Base-by-base conservation (phyloP, 2,113 vertebrate genomes). In the Grammomys surdaster region DNA sequence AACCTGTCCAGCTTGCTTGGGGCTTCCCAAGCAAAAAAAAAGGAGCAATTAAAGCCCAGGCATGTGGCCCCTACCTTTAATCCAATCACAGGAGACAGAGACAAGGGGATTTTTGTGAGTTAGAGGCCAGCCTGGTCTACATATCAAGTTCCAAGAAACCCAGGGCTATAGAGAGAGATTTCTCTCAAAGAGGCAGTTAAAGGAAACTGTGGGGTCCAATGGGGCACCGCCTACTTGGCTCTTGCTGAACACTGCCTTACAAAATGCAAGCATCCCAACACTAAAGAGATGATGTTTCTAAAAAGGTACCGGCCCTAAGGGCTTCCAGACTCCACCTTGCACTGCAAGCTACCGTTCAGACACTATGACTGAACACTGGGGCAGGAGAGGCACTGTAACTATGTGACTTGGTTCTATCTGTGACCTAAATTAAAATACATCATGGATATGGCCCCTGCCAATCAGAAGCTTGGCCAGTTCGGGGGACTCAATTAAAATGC, bases 401-500 rank as follows among this genome's bases (percentile, higher is more conserved):
- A 28, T 9, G 11, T 0, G 54, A 69, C 48, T 46, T n/a, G 16
- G 20, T n/a, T 81, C 76, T 56, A 80, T 92, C 97, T 48, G 43
- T 22, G 75, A 76, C 97, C 97, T 85, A 94, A 96, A 98, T 85
- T 93, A 75, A 93, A 93, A 89, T 70, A 58, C 89, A 40, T 33
- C 33, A 17, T 0, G 0, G 93, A 10, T 4, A 89, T 91, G 93
- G 92, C 81, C 96, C 95, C 90, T 92, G 94, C 97, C 91, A 92
- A 75, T 90, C 95, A 89, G 97, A 33, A 94, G 78, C 33, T 40
- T 76, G 80, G 94, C 95, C 95, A 87, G 96, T 97, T 92, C 96
- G 85, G 96, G 95, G 97, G 93, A 98, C 96, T 98, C 98, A 97
- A 98, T 98, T 98, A 98, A 98, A 98, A 98, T 94, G 96, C 97